These are phyloP conservation scores for Pyrgilauda ruficollis DNA, from an alignment of 2,113 vertebrate species.

Conservation along the genomic window DNA sequence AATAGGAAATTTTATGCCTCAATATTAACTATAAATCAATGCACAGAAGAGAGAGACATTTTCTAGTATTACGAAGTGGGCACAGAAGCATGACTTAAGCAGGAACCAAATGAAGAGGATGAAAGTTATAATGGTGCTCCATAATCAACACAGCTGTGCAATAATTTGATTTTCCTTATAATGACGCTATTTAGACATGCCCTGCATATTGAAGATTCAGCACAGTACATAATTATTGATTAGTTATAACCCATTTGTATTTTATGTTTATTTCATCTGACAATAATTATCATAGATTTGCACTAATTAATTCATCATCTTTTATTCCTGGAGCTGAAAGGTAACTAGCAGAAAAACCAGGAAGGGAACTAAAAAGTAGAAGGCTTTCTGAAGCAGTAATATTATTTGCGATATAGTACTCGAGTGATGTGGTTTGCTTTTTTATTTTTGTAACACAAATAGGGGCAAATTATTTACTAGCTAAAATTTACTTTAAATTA, in stretches of 20 bases:
- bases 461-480: background rate
- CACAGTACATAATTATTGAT: slow-evolving; percentile 67
- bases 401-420: background rate
- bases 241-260: slow-evolving; percentile 64
- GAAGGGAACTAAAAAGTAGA: background rate
- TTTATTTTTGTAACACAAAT: background rate
- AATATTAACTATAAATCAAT: slow-evolving; percentile 34
- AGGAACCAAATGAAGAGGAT: slow-evolving; percentile 45
- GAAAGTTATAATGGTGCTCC: slow-evolving; percentile 55
- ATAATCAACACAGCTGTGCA: slow-evolving; percentile 71
- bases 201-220: slow-evolving; percentile 49
- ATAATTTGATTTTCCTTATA: slow-evolving; percentile 71
- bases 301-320: slow-evolving; percentile 49
- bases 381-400: background rate
- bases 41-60: background rate
- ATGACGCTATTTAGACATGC: slow-evolving; percentile 49
- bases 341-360: slow-evolving; percentile 1
- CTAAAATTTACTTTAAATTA: background rate
- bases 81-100: slow-evolving; percentile 46
- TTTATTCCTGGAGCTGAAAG: slow-evolving; percentile 35
- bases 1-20: slow-evolving; percentile 18
- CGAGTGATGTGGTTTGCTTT: background rate
- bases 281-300: slow-evolving; percentile 56
- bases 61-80: slow-evolving; percentile 11
- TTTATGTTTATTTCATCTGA: slow-evolving; percentile 53